phyloP scores from a whole-genome alignment of 1,140 invertebrate species.

The Stegodyphus mimosarum region DNA sequence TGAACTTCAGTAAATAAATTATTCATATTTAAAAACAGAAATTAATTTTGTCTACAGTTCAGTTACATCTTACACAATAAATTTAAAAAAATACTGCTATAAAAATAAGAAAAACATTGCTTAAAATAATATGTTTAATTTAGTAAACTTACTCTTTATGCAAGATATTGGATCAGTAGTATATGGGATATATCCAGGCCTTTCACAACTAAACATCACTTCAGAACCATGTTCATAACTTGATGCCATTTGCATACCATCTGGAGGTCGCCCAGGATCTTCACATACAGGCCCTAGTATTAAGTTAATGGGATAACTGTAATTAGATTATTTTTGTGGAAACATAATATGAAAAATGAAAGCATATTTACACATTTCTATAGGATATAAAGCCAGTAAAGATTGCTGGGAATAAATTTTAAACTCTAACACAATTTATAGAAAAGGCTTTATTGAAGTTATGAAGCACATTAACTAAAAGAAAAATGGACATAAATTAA shows the following conservation, averaged over 20 bases:
- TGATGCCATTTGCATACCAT: conserved; percentile 86
- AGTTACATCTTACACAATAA: background rate
- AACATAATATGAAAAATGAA: too few relatives aligned
- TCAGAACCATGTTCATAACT: conserved; percentile 94
- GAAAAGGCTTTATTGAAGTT: too few relatives aligned
- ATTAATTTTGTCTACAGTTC: background rate
- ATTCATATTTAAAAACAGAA: too few relatives aligned
- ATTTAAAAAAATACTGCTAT: too few relatives aligned
- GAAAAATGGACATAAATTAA: background rate
- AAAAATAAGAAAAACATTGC: too few relatives aligned
- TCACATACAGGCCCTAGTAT: conserved; percentile 83
- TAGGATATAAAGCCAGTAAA: background rate
- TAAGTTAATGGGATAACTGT: too few relatives aligned
- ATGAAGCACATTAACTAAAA: too few relatives aligned
- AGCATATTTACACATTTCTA: too few relatives aligned
- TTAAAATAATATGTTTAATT: background rate
- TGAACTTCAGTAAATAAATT: too few relatives aligned
- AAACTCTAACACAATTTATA: too few relatives aligned
- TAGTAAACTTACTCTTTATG: conserved; percentile 68
- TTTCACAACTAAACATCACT: conserved; percentile 88
- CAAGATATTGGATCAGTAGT: conserved; percentile 91
- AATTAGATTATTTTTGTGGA: too few relatives aligned
- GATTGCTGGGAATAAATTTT: background rate
- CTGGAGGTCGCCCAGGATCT: conserved; percentile 92
- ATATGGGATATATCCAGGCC: conserved; percentile 92